phyloP scores from a whole-genome alignment of 2,888 invertebrate species.

The Proisotoma minuta region DNA sequence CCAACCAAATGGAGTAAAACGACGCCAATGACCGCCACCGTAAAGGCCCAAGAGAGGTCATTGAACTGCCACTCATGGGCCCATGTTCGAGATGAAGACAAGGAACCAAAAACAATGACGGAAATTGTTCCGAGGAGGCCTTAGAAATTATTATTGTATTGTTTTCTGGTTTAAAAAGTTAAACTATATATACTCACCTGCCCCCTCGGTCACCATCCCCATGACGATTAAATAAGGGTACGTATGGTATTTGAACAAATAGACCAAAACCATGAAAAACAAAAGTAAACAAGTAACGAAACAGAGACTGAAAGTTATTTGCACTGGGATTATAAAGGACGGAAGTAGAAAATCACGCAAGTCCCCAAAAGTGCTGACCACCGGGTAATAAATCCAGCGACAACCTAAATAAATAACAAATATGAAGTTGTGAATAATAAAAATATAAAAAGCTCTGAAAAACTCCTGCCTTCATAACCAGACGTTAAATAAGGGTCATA shows the following conservation, averaged over 20 bases:
- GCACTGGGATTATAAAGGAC: constrained; percentile 88
- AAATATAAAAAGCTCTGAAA: too few species aligned
- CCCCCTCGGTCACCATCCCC: constrained; percentile 60
- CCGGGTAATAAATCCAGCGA: constrained; percentile 93
- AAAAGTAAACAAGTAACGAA: constrained; percentile 72
- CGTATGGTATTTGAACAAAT: constrained; percentile 76
- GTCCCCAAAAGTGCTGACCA: constrained; percentile 83
- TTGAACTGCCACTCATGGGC: constrained; percentile 94
- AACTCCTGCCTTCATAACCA: constrained; percentile 75
- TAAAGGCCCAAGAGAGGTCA: constrained; percentile 92
- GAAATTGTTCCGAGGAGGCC: constrained; percentile 73
- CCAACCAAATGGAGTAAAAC: constrained; percentile 68
- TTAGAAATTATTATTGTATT: constrained; percentile 49
- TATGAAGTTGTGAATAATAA: too few species aligned
- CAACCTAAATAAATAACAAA: too few species aligned
- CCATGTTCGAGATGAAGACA: constrained; percentile 83
- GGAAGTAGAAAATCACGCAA: constrained; percentile 82
- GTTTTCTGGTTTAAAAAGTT: neutral
- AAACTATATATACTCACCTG: constrained; percentile 54
- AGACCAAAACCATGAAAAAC: constrained; percentile 69
- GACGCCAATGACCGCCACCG: constrained; percentile 73
- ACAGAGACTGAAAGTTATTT: constrained; percentile 84
- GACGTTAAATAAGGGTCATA: constrained; percentile 57
- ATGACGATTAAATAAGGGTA: constrained; percentile 64
- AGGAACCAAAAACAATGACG: constrained; percentile 79